Conservation (phyloP, 2,113 vertebrate genomes). For the Zapus hudsonius region DNA sequence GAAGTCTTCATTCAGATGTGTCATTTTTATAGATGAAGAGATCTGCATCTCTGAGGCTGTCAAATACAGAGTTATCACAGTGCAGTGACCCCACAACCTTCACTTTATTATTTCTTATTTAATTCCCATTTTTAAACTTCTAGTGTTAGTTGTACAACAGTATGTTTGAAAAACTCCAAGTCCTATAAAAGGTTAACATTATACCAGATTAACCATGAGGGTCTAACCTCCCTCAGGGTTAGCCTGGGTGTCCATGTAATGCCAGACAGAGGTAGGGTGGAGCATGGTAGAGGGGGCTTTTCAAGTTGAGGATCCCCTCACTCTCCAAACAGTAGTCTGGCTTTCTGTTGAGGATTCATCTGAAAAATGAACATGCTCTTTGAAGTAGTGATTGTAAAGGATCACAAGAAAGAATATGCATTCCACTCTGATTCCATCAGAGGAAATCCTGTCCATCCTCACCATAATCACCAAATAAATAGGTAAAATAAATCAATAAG, state of each 20-base stretch:
- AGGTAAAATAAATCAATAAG: not conserved
- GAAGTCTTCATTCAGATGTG: slow-evolving; percentile 9
- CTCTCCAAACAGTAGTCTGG: slow-evolving; percentile 53
- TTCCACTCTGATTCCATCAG: slow-evolving; percentile 40
- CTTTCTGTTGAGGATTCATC: slow-evolving; percentile 60
- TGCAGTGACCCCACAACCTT: not conserved
- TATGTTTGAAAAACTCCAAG: not conserved
- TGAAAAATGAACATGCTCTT: slow-evolving; percentile 51
- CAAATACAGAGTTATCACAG: not conserved
- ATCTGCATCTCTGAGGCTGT: not conserved
- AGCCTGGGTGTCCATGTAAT: not conserved
- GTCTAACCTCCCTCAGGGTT: not conserved
- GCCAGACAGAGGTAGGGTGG: not conserved
- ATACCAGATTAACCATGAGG: not conserved
- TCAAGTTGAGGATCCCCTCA: not conserved
- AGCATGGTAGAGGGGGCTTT: not conserved
- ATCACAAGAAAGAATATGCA: slow-evolving; percentile 53
- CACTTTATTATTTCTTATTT: accelerated
- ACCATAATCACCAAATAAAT: too few relatives aligned
- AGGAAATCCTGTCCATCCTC: slow-evolving; percentile 46
- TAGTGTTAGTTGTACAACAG: not conserved
- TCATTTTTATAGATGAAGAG: slow-evolving; percentile 40
- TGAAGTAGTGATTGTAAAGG: slow-evolving; percentile 70
- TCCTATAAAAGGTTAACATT: not conserved
- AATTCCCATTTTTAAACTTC: not conserved